A percentile compares a stretch with the other conserved stretches of the same genome.
phyloP scores from a whole-genome alignment of 37 sponge, comb jelly and placozoan species.

The Aplysina aerophoba region DNA sequence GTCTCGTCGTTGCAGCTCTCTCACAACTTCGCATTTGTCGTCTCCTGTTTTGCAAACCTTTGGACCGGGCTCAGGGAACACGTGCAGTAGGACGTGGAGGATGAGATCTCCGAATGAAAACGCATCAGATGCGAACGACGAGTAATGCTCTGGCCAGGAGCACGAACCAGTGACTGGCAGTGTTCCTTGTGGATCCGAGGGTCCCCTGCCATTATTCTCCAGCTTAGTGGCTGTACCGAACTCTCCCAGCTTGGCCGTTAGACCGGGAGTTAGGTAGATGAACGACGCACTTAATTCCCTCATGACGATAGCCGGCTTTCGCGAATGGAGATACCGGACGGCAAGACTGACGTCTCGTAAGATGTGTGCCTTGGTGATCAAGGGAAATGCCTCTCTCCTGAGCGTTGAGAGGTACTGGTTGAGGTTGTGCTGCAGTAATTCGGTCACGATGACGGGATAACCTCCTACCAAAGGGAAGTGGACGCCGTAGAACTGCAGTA shows the following conservation, averaged over 20 bases:
- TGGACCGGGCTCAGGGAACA: not conserved
- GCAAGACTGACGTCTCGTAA: constrained; percentile 32
- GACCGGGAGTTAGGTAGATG: constrained; percentile 32
- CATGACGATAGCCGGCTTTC: constrained; percentile 21
- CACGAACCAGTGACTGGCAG: not conserved
- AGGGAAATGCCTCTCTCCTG: not conserved
- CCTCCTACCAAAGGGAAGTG: not conserved
- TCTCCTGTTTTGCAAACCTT: not conserved
- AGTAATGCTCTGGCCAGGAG: constrained; percentile 1
- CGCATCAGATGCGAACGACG: not conserved
- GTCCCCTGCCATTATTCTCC: too few relatives aligned
- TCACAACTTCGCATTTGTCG: constrained; percentile 1
- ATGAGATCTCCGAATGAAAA: constrained; percentile 8
- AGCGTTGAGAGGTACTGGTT: not conserved
- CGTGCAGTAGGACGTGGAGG: constrained; percentile 21
- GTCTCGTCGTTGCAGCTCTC: constrained; percentile 13
- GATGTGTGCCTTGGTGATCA: constrained; percentile 14
- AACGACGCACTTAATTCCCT: constrained; percentile 30
- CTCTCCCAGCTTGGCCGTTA: constrained; percentile 45
- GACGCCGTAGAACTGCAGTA: constrained; percentile 9
- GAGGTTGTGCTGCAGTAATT: constrained; percentile 2
- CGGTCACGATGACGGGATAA: constrained; percentile 1
- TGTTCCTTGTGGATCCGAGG: not conserved
- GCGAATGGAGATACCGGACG: constrained; percentile 39
- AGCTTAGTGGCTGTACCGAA: constrained; percentile 16